Evolutionary conservation across 2,888 invertebrate species (phyloP).

Genomic region (Orchesella flavescens): DNA sequence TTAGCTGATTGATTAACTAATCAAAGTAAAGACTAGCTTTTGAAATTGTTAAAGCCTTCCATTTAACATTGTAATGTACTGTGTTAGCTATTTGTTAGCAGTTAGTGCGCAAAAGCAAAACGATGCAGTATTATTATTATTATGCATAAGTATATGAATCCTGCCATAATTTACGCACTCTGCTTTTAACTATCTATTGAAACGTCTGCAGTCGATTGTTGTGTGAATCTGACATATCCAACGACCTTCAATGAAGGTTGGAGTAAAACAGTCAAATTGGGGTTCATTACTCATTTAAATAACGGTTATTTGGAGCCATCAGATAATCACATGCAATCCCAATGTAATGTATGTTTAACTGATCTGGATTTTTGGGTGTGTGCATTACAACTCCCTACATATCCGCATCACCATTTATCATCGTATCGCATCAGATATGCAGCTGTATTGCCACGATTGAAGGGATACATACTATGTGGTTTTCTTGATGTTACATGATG

Average conservation of each 20-base stretch:
- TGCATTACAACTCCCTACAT: not conserved
- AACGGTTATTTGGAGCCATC: not conserved
- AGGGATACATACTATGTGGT: not conserved
- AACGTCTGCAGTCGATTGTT: not conserved
- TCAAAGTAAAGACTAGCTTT: too few relatives aligned
- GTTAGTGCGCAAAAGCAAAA: too few relatives aligned
- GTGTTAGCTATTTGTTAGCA: too few relatives aligned
- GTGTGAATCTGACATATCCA: conserved; percentile 11
- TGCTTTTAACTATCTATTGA: not conserved
- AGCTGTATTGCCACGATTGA: not conserved
- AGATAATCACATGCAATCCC: too few relatives aligned
- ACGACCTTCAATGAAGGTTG: conserved; percentile 38
- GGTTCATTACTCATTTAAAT: conserved; percentile 1
- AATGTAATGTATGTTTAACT: not conserved
- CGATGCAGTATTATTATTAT: too few relatives aligned
- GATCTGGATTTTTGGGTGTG: conserved; percentile 32
- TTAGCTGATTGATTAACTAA: too few relatives aligned
- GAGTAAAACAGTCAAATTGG: conserved; percentile 27
- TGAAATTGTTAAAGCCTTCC: too few relatives aligned
- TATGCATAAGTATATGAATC: too few relatives aligned
- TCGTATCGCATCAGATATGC: not conserved
- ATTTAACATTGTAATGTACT: too few relatives aligned
- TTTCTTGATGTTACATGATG: not conserved
- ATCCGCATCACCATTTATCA: not conserved
- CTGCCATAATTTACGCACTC: not conserved